Evolutionary conservation across 2,888 invertebrate genomes (phyloP).

Genomic region (Caenorhabditis sp.): DNA sequence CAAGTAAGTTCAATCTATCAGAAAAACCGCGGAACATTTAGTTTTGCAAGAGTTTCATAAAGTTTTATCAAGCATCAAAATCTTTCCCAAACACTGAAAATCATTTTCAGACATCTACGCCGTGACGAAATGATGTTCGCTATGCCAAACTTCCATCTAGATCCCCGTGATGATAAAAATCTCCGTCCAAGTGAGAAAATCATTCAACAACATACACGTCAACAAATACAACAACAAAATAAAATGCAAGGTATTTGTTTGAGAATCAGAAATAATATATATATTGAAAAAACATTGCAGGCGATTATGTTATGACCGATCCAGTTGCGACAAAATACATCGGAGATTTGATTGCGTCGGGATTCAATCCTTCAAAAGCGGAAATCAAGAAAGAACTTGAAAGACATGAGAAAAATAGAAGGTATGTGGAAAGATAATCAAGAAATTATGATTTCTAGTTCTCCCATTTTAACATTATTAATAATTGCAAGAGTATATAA

Average conservation of each 20-base stretch:
- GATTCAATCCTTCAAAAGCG: not conserved
- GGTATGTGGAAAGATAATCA: not conserved
- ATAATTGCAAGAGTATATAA: too few species aligned
- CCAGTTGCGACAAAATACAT: not conserved
- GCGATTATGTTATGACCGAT: constrained; percentile 1
- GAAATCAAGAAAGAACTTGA: not conserved
- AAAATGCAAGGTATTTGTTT: not conserved
- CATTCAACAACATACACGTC: not conserved
- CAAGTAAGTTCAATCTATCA: too few species aligned
- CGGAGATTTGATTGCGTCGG: not conserved
- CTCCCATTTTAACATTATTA: too few species aligned
- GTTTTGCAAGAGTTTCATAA: too few species aligned
- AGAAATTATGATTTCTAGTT: not conserved
- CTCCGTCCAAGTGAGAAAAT: not conserved
- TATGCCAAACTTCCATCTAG: not conserved
- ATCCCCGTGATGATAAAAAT: constrained; percentile 2
- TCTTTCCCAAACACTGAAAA: constrained; percentile 1
- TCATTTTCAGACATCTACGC: not conserved
- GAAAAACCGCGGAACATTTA: too few species aligned
- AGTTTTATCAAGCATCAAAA: too few species aligned
- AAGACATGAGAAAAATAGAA: not conserved
- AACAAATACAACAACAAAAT: not conserved
- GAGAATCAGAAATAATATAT: not conserved
- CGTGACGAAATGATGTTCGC: not conserved
- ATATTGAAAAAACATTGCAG: not conserved